Conservation (phyloP, 2,113 vertebrate genomes). For the Petroica traversi region DNA sequence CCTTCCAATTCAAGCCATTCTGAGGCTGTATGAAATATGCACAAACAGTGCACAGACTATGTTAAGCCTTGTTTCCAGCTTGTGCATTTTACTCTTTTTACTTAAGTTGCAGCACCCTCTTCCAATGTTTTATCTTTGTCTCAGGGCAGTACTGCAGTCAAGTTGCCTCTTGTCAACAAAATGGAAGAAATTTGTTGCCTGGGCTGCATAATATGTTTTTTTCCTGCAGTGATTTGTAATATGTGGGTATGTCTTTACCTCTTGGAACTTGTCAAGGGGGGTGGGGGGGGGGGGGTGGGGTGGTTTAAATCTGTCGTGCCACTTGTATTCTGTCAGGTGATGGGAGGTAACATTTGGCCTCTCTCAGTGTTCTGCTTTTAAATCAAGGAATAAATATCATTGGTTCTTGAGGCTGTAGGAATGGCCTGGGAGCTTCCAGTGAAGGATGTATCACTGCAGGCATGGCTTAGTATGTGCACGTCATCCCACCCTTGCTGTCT, state of each 20-base stretch:
- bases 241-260: not conserved
- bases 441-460: not conserved
- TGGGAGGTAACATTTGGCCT: not conserved
- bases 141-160: not conserved
- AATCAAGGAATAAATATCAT: not conserved
- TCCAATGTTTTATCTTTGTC: not conserved
- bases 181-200: not conserved
- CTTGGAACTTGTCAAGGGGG: not conserved
- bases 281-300: rapidly evolving
- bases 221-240: not conserved
- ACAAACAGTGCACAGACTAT: rapidly evolving
- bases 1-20: not conserved
- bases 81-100: not conserved
- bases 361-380: not conserved
- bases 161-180: not conserved
- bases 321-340: not conserved
- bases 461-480: rapidly evolving
- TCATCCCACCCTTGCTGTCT: too few species aligned
- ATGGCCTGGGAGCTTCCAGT: not conserved
- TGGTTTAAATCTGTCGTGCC: not conserved
- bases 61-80: not conserved
- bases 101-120: not conserved
- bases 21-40: not conserved
- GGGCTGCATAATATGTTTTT: not conserved
- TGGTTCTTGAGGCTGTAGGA: not conserved